Evolutionary conservation across 1,140 invertebrate genomes (phyloP).

Genomic region (Aethina tumida): DNA sequence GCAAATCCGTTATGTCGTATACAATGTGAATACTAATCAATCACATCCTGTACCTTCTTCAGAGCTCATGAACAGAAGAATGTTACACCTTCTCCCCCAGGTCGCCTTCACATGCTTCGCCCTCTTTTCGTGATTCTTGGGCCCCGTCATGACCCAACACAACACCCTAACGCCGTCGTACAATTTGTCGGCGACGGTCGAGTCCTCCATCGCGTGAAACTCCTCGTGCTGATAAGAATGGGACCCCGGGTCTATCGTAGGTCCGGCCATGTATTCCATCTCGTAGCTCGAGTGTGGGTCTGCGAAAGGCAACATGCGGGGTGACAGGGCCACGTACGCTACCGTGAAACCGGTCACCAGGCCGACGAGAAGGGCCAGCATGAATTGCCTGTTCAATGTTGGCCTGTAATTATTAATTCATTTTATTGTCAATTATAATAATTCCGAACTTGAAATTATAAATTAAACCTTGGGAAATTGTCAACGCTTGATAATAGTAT

Average conservation of each 20-base stretch:
- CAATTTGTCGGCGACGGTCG: conserved; percentile 58
- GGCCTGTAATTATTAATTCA: too few relatives aligned
- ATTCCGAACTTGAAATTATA: too few relatives aligned
- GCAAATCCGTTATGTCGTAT: too few relatives aligned
- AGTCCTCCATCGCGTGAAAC: conserved; percentile 35
- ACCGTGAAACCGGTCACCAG: conserved; percentile 35
- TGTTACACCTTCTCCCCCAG: conserved; percentile 90
- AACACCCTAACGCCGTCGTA: conserved; percentile 67
- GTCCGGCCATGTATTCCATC: conserved; percentile 43
- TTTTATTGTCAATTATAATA: too few relatives aligned
- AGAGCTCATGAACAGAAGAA: conserved; percentile 80
- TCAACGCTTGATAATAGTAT: too few relatives aligned
- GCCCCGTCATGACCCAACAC: conserved; percentile 94
- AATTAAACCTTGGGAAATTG: too few relatives aligned
- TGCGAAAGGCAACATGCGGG: conserved; percentile 21
- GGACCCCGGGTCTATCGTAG: conserved; percentile 38
- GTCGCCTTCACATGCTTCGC: conserved; percentile 88
- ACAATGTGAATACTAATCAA: too few relatives aligned
- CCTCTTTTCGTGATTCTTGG: conserved; percentile 78
- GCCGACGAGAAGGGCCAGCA: conserved; percentile 33
- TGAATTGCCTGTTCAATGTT: conserved; percentile 32
- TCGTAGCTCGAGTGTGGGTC: conserved; percentile 52
- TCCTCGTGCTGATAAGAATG: conserved; percentile 25
- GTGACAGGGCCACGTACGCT: conserved; percentile 33
- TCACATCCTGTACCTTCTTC: conserved; percentile 44